These are phyloP conservation scores for Ctenodactylus gundi DNA, from an alignment of 2,113 vertebrate species.

Conservation along the genomic window DNA sequence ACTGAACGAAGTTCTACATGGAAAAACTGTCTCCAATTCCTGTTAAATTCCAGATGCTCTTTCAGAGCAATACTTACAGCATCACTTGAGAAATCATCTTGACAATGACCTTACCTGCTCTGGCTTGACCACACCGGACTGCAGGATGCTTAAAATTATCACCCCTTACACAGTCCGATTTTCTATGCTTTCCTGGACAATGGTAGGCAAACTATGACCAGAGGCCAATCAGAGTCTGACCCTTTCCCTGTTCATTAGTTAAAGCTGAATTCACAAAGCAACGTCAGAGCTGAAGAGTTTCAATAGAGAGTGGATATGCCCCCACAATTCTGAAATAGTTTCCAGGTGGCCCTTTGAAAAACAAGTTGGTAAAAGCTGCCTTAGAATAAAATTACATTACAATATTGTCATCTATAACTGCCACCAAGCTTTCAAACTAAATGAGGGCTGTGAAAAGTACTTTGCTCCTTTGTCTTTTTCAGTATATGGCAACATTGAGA, in stretches of 20 bases:
- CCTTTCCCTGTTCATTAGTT: rapidly evolving
- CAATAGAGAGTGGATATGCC: not conserved
- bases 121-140: not conserved
- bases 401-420: too few relatives aligned
- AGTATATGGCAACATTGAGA: not conserved
- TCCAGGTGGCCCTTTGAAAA: not conserved
- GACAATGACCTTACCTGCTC: not conserved
- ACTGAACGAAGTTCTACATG: not conserved
- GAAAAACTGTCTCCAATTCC: not conserved
- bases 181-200: not conserved
- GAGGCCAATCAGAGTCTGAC: too few relatives aligned
- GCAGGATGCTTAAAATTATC: not conserved
- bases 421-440: not conserved
- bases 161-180: not conserved
- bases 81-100: not conserved
- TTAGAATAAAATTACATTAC: not conserved
- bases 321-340: not conserved
- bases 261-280: rapidly evolving
- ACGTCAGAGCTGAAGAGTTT: not conserved
- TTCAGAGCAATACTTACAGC: not conserved
- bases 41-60: not conserved
- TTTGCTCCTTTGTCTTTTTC: not conserved
- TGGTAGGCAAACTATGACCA: not conserved
- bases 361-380: not conserved
- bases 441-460: not conserved